These are phyloP conservation scores for Gastrophysa polygoni DNA, from an alignment of 2,888 invertebrate genomes.

Conservation along the genomic window DNA sequence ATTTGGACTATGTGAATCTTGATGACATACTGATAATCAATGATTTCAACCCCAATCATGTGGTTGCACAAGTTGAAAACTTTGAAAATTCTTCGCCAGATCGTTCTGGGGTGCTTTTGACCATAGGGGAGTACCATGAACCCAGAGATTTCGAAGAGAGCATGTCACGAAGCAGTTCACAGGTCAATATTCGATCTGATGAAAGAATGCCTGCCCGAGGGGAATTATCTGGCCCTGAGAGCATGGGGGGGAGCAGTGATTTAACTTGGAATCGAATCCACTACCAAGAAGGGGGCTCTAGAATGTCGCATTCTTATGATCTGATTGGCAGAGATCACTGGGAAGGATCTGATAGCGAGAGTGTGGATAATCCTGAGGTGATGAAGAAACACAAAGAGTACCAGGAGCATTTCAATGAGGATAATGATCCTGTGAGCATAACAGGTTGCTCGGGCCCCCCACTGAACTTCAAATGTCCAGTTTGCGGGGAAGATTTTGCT, in stretches of 20 bases:
- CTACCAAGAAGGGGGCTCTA: conserved; percentile 62
- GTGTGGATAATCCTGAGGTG: conserved; percentile 49
- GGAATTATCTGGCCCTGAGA: conserved; percentile 86
- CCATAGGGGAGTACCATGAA: conserved; percentile 48
- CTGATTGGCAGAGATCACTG: conserved; percentile 72
- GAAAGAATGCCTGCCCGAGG: conserved; percentile 88
- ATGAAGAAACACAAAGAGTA: conserved; percentile 19
- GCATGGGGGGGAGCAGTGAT: conserved; percentile 79
- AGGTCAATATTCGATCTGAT: conserved; percentile 82
- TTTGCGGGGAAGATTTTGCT: conserved; percentile 65
- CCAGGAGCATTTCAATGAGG: conserved; percentile 22
- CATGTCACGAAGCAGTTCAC: conserved; percentile 62
- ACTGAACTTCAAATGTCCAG: conserved; percentile 63
- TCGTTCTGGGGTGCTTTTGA: conserved; percentile 52
- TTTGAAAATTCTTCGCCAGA: conserved; percentile 49
- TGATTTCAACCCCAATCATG: conserved; percentile 50
- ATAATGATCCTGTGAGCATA: conserved; percentile 45
- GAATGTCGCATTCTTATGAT: conserved; percentile 66
- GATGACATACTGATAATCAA: conserved; percentile 58
- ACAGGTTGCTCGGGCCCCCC: conserved; percentile 55
- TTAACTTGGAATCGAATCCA: conserved; percentile 78
- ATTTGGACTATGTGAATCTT: conserved; percentile 60
- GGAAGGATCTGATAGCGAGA: conserved; percentile 72
- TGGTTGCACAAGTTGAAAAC: conserved; percentile 52
- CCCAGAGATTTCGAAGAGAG: conserved; percentile 55